phyloP scores from a whole-genome alignment of 2,113 vertebrate species.

The Tylochromis polylepis region DNA sequence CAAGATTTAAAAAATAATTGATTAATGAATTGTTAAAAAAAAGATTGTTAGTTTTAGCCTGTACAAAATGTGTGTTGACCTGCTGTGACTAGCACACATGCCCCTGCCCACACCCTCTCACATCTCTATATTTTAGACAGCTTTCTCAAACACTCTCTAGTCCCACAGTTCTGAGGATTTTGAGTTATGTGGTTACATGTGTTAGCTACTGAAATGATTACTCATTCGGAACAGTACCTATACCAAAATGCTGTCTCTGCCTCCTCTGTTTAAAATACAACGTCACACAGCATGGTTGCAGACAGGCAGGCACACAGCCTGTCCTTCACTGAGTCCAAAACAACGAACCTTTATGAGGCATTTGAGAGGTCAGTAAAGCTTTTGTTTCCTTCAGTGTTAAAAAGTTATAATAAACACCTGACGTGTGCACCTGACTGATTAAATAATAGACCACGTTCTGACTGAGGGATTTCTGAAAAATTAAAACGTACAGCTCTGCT shows the following conservation, averaged over 20 bases:
- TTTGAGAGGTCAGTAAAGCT: not conserved
- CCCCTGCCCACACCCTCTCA: not conserved
- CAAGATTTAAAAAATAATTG: not conserved
- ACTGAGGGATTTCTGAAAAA: no score
- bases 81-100: not conserved
- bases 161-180: not conserved
- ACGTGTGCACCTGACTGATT: no score
- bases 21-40: not conserved
- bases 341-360: not conserved
- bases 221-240: not conserved
- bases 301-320: not conserved
- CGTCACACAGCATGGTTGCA: no score
- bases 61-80: not conserved
- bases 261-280: no score
- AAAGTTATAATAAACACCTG: not conserved
- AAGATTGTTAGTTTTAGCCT: not conserved
- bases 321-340: not conserved
- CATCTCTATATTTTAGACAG: not conserved
- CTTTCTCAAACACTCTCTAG: not conserved
- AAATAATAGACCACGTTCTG: no score
- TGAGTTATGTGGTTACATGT: not conserved
- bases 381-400: not conserved
- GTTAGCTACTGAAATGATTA: not conserved
- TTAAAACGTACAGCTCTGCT: no score
- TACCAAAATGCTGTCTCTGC: not conserved